phyloP scores from a whole-genome alignment of 2,888 invertebrate genomes.

The Drosophila testacea region DNA sequence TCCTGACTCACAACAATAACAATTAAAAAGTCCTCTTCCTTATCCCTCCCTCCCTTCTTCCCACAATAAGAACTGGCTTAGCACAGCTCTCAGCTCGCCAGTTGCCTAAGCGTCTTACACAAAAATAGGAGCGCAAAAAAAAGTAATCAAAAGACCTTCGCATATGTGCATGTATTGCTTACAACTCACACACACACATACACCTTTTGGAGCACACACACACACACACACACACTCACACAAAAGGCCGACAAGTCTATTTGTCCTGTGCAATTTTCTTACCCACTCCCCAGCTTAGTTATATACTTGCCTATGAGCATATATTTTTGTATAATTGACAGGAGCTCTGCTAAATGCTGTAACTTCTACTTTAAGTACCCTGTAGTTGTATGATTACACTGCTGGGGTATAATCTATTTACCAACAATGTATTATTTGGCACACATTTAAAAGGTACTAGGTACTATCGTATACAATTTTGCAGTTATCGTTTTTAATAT shows the following conservation, averaged over 20 bases:
- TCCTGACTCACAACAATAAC: conserved; percentile 54
- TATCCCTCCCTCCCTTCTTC: neutral
- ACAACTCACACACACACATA: conserved; percentile 27
- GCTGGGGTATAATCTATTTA: too few species aligned
- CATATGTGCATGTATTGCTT: conserved; percentile 29
- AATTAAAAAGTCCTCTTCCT: conserved; percentile 46
- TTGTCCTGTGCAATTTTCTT: conserved; percentile 51
- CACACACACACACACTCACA: conserved; percentile 12
- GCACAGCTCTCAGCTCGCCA: conserved; percentile 42
- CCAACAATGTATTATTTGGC: too few species aligned
- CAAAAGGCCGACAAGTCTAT: conserved; percentile 65
- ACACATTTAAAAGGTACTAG: too few species aligned
- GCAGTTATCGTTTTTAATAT: neutral
- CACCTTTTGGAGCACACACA: conserved; percentile 2
- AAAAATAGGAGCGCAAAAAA: conserved; percentile 7
- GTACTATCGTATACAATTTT: neutral
- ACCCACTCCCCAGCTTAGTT: conserved; percentile 29
- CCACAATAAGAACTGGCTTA: conserved; percentile 55
- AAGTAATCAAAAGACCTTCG: conserved; percentile 66
- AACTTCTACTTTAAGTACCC: conserved; percentile 44
- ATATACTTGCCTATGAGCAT: conserved; percentile 52
- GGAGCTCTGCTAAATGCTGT: conserved; percentile 61
- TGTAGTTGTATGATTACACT: neutral
- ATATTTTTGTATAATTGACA: conserved; percentile 75
- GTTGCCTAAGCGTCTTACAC: conserved; percentile 63